A percentile compares a stretch with the other conserved stretches of the same genome.
phyloP scores from a whole-genome alignment of 2,797 vertebrate species.

The Eleutherodactylus coqui region DNA sequence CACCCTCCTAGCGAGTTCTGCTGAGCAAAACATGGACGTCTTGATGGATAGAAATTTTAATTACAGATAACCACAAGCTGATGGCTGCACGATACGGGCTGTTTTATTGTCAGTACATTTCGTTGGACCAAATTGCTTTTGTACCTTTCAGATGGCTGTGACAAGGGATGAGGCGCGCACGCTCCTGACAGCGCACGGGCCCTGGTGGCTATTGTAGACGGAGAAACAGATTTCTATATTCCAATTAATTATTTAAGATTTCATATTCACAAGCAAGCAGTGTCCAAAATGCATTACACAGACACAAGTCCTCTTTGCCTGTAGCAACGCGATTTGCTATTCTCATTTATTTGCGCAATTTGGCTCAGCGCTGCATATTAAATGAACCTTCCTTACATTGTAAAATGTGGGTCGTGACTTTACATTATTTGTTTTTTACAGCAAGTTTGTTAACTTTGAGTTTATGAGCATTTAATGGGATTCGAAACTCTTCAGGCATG shows the following conservation, averaged over 20 bases:
- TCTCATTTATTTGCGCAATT: constrained; percentile 19
- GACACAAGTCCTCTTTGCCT: neutral
- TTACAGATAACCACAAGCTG: constrained; percentile 58
- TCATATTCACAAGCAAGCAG: constrained; percentile 7
- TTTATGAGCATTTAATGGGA: neutral
- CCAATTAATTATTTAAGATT: constrained; percentile 34
- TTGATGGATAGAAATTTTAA: constrained; percentile 59
- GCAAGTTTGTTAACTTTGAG: neutral
- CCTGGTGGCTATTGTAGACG: neutral
- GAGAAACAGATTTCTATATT: constrained; percentile 38
- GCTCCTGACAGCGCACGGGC: neutral
- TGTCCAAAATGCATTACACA: constrained; percentile 6
- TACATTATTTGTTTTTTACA: constrained; percentile 10
- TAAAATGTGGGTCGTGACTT: neutral
- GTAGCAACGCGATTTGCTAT: neutral
- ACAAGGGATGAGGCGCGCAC: neutral
- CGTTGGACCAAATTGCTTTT: neutral
- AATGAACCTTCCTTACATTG: neutral
- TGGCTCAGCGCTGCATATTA: neutral
- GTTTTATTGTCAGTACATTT: neutral
- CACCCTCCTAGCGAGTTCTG: neutral
- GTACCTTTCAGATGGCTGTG: constrained; percentile 8
- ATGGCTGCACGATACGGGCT: neutral
- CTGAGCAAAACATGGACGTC: constrained; percentile 14
- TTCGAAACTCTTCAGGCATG: neutral